phyloP scores from a whole-genome alignment of 2,113 vertebrate genomes.

The Oreocharis arfaki region DNA sequence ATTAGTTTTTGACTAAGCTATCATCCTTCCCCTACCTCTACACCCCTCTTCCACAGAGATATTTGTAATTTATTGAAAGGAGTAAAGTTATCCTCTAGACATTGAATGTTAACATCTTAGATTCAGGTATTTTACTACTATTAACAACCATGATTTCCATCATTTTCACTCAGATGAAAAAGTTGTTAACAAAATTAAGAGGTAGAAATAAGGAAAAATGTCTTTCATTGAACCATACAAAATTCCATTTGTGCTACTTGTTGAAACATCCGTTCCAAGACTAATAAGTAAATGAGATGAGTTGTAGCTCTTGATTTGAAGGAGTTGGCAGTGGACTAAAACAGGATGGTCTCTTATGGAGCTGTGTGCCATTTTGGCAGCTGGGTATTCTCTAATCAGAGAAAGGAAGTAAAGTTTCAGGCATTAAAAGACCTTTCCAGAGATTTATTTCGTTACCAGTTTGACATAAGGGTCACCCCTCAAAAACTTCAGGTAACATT shows the following conservation, averaged over 20 bases:
- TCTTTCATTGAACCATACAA: not conserved
- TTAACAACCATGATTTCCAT: not conserved
- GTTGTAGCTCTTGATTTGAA: not conserved
- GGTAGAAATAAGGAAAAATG: not conserved
- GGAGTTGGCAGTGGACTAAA: not conserved
- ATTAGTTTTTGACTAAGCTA: fast-evolving
- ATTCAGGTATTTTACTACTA: not conserved
- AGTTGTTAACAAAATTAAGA: not conserved
- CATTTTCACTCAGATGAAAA: not conserved
- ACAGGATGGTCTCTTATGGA: not conserved
- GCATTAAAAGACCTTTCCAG: not conserved
- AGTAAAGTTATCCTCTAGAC: not conserved
- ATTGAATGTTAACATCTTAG: not conserved
- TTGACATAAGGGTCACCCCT: not conserved
- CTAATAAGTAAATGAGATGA: not conserved
- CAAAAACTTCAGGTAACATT: not conserved
- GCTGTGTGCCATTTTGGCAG: not conserved
- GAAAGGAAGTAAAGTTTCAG: not conserved
- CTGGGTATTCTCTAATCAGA: not conserved
- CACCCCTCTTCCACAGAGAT: too few species aligned
- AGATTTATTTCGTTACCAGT: not conserved
- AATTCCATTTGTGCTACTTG: not conserved
- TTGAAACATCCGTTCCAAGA: not conserved
- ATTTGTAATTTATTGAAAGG: not conserved
- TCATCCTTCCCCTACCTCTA: not conserved